These are phyloP conservation scores for Falco naumanni DNA, from an alignment of 2,797 vertebrate genomes.

Conservation along the genomic window DNA sequence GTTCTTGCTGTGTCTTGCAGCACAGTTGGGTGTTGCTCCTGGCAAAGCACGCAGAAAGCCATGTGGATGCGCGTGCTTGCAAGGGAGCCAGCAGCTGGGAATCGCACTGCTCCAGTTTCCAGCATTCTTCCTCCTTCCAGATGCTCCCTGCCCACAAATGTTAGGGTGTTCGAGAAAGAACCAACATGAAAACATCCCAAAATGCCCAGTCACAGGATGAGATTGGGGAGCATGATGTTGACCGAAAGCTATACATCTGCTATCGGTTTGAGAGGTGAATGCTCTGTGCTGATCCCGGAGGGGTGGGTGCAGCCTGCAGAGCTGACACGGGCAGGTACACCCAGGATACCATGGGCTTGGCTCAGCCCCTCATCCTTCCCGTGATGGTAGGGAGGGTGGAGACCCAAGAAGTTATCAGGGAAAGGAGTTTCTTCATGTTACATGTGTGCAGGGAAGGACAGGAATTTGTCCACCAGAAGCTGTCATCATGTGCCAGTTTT, in stretches of 20 bases:
- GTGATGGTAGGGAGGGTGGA: background rate
- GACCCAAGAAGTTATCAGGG: background rate
- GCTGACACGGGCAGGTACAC: background rate
- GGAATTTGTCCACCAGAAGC: background rate
- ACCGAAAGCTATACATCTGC: background rate
- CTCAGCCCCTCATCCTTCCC: background rate
- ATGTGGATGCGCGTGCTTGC: fast-evolving
- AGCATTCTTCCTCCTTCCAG: background rate
- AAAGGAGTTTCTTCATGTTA: background rate
- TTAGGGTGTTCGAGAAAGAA: background rate
- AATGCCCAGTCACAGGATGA: background rate
- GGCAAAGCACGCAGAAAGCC: fast-evolving
- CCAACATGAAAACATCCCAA: background rate
- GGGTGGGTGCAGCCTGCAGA: too few species aligned
- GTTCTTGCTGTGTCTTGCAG: background rate
- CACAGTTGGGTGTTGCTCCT: background rate
- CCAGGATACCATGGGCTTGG: fast-evolving
- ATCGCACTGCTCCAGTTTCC: fast-evolving
- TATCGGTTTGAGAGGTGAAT: background rate
- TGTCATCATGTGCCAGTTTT: background rate
- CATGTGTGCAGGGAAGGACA: background rate
- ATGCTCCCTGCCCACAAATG: background rate
- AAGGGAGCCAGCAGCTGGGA: background rate
- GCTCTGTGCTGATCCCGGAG: fast-evolving
- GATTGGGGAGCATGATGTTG: background rate